These are phyloP conservation scores for Oriolus oriolus DNA, from an alignment of 2,113 vertebrate genomes.

Conservation along the genomic window DNA sequence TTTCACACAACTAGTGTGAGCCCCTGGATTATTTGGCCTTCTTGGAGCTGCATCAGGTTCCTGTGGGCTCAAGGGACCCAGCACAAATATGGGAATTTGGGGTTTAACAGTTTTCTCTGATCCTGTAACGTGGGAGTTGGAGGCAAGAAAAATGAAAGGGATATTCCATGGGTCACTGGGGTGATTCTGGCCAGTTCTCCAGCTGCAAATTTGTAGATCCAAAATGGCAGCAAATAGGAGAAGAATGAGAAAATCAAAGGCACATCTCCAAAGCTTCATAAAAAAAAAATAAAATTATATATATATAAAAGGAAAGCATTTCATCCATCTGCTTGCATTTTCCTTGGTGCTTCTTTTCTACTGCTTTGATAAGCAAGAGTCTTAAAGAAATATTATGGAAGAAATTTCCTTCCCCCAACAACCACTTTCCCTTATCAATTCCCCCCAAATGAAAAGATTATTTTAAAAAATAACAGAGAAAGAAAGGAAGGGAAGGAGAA, in stretches of 20 bases:
- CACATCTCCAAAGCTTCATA: background rate
- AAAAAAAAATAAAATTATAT: background rate
- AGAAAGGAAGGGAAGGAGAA: background rate
- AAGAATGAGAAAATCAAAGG: background rate
- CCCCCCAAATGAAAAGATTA: background rate
- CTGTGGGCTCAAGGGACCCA: background rate
- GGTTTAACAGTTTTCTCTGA: background rate
- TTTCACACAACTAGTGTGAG: background rate
- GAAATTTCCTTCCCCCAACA: background rate
- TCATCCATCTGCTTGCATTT: background rate
- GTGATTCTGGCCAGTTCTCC: background rate
- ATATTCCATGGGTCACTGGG: background rate
- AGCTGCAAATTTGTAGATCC: background rate
- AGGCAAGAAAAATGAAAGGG: background rate
- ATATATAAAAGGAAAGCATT: background rate
- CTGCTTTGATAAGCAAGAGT: background rate
- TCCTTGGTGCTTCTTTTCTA: background rate
- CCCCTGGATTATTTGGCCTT: background rate
- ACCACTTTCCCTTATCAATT: background rate
- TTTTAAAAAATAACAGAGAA: background rate
- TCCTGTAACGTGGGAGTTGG: background rate
- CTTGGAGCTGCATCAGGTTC: background rate
- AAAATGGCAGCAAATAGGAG: background rate
- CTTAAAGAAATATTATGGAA: background rate
- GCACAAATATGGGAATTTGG: background rate